phyloP scores from a whole-genome alignment of 2,113 vertebrate species.

The Bambusicola thoracicus region DNA sequence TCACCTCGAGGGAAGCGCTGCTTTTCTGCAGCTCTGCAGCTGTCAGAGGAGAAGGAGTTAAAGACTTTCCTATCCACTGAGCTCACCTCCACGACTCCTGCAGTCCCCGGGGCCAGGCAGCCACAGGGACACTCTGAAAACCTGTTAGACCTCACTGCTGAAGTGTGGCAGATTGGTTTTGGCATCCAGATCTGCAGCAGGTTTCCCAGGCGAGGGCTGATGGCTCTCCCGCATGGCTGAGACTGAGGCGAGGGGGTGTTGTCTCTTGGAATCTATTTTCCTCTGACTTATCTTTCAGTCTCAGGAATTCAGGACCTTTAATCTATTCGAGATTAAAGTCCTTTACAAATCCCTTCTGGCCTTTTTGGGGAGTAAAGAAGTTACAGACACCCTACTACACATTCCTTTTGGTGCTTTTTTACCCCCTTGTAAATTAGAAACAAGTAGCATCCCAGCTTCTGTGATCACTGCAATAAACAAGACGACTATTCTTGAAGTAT shows the following conservation, averaged over 20 bases:
- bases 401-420: conserved; percentile 26
- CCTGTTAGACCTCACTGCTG: background rate
- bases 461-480: conserved; percentile 1
- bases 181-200: background rate
- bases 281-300: conserved; percentile 66
- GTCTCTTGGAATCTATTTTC: conserved; percentile 67
- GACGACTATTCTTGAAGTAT: conserved; percentile 20
- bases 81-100: background rate
- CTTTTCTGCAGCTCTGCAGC: background rate
- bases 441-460: conserved; percentile 32
- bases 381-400: conserved; percentile 45
- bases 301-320: conserved; percentile 67
- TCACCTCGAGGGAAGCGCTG: background rate
- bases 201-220: background rate
- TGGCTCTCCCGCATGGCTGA: background rate
- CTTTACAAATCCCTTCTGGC: conserved; percentile 59
- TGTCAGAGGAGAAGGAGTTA: background rate
- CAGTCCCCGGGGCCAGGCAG: background rate
- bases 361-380: conserved; percentile 53
- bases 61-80: background rate
- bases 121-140: background rate
- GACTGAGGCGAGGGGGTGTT: conserved; percentile 12
- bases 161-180: background rate
- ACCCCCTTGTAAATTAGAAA: conserved; percentile 25
- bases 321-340: conserved; percentile 72